Evolutionary conservation across 2,888 invertebrate species (phyloP), one percentile per base, ranked within the genome.

Genomic region (Drosophila histrio): DNA sequence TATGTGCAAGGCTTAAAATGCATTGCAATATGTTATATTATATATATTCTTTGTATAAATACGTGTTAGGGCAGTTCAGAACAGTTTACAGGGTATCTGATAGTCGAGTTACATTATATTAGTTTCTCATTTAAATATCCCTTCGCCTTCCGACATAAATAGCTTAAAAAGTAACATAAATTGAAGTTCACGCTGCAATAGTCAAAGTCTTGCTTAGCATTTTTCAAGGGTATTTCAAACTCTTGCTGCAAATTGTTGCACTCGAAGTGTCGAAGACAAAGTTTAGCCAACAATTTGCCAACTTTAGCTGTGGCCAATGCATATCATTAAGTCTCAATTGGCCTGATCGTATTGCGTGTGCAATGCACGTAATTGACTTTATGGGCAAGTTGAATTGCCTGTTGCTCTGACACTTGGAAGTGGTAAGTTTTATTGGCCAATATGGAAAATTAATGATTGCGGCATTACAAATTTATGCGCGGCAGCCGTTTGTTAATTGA

Each of bases 341-440:
- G 4, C 19, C 8, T 1, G 62, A 71, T 66, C 63, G 34, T n/a
- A 30, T 77, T 73, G 53, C 50, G 44, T 49, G 59, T 79, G 80
- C 81, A 47, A 15, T 7, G 53, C 83, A 84, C 83, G 83, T 84
- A 68, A 53, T 64, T 72, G 41, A 21, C 52, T 64, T 72, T 62
- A 69, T 49, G 46, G 59, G 22, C 46, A 70, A 77, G 47, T 74
- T 79, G 46, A 62, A 78, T 78, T 69, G 72, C 46, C 39, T 60
- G 44, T 44, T 59, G 57, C 21, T 46, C 17, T 24, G 21, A 17
- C 61, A 54, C 46, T 11, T 34, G 26, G 17, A 36, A 49, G 44
- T 54, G 53, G 57, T 53, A 62, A 68, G 65, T 81, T 77, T 84
- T 81, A 81, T 84, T 72, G 72, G 72, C 62, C 66, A 72, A 77